These are phyloP conservation scores for Leuciscus waleckii DNA, from an alignment of 2,797 vertebrate genomes.

Conservation along the genomic window DNA sequence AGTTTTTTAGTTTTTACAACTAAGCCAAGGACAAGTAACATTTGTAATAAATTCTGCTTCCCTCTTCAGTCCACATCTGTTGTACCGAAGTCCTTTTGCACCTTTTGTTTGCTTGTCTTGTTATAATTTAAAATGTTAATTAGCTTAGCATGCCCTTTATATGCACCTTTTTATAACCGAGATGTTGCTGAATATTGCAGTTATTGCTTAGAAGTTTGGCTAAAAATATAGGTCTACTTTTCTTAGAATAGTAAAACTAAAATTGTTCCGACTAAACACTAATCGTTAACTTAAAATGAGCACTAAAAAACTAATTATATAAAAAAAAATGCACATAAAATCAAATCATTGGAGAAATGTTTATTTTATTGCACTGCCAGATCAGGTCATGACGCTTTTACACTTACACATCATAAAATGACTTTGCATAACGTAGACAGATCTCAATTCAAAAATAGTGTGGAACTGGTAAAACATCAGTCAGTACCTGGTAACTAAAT, in stretches of 20 bases:
- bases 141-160: background rate
- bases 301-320: background rate
- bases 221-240: background rate
- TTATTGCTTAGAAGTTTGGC: background rate
- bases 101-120: background rate
- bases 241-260: background rate
- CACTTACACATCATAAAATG: background rate
- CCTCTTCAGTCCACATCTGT: background rate
- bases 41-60: background rate
- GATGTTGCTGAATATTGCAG: background rate
- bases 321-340: background rate
- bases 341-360: background rate
- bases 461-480: background rate
- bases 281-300: background rate
- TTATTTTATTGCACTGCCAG: slow-evolving; percentile 16
- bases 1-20: background rate
- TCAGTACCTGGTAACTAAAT: background rate
- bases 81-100: background rate
- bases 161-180: background rate
- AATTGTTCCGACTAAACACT: background rate
- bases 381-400: background rate
- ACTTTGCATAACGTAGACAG: background rate
- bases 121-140: background rate
- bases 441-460: background rate
- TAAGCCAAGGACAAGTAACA: background rate